phyloP scores from a whole-genome alignment of 1,140 invertebrate species.

The Drosophila lacertosa region DNA sequence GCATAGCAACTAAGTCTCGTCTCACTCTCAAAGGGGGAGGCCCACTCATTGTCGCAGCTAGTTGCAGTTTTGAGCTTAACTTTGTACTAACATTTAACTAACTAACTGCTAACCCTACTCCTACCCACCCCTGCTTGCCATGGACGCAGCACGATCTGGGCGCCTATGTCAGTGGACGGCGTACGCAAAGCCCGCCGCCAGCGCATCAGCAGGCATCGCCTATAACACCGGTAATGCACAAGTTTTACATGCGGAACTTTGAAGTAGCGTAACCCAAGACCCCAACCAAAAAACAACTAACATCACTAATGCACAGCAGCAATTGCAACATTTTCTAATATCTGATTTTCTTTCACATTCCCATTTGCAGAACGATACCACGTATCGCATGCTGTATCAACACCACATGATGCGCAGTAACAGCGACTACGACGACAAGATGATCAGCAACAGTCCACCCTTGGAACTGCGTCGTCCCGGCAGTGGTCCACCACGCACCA shows the following conservation, averaged over 20 bases:
- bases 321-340: background rate
- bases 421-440: slow-evolving; percentile 81
- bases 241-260: slow-evolving; percentile 74
- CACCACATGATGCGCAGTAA: slow-evolving; percentile 88
- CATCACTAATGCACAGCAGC: background rate
- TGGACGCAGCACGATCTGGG: slow-evolving; percentile 85
- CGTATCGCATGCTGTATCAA: slow-evolving; percentile 87
- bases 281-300: background rate
- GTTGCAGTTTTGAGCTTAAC: background rate
- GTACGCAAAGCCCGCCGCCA: slow-evolving; percentile 89
- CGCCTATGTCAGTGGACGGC: slow-evolving; percentile 79
- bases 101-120: slow-evolving; percentile 19
- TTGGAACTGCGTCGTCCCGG: slow-evolving; percentile 88
- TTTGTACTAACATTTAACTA: slow-evolving; percentile 27
- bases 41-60: background rate
- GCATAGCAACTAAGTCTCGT: too few species aligned
- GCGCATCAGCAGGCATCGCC: slow-evolving; percentile 91
- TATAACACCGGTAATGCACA: slow-evolving; percentile 88
- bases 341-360: slow-evolving; percentile 6
- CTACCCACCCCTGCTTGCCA: background rate
- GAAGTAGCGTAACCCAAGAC: slow-evolving; percentile 73
- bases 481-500: slow-evolving; percentile 70
- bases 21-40: too few species aligned
- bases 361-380: slow-evolving; percentile 86
- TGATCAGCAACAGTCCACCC: slow-evolving; percentile 88